Conservation (phyloP, 2,113 vertebrate genomes). For the Oncorhynchus masou region DNA sequence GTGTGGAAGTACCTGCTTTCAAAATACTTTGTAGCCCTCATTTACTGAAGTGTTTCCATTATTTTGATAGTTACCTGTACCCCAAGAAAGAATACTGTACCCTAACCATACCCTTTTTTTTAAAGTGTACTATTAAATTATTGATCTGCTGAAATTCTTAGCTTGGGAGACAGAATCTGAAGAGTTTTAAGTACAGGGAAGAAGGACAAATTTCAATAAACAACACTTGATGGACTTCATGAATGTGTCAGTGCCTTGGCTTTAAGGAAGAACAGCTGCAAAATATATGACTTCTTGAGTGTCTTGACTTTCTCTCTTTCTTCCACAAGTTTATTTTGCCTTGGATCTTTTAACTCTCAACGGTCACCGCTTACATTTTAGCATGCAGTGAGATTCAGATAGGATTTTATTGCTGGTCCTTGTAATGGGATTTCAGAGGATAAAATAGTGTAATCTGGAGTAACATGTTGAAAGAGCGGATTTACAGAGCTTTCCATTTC, state of each 20-base stretch:
- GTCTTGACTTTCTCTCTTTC: constrained; percentile 1
- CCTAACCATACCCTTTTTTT: not conserved
- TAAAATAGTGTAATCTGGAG: constrained; percentile 10
- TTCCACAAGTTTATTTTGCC: not conserved
- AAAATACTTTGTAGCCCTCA: too few species aligned
- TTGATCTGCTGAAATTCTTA: not conserved
- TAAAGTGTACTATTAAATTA: too few species aligned
- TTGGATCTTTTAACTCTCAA: not conserved
- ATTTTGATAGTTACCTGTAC: too few species aligned
- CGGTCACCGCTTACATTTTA: not conserved
- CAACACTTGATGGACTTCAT: not conserved
- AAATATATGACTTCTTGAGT: constrained; percentile 1
- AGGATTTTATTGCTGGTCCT: constrained; percentile 22
- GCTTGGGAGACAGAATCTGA: constrained; percentile 22
- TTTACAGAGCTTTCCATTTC: constrained; percentile 3
- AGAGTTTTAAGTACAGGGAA: not conserved
- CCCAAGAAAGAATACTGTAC: not conserved
- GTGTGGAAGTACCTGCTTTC: too few species aligned
- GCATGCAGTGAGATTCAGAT: constrained; percentile 23
- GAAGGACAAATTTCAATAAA: not conserved
- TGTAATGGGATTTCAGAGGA: constrained; percentile 13
- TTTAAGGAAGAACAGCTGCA: constrained; percentile 9
- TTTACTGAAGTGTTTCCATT: too few species aligned
- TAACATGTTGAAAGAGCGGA: constrained; percentile 7
- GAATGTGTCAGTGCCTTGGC: not conserved